Percentiles rank a stretch among this genome's conserved stretches.
Evolutionary conservation across 2,888 invertebrate species (phyloP).

Genomic region (Proisotoma minuta): DNA sequence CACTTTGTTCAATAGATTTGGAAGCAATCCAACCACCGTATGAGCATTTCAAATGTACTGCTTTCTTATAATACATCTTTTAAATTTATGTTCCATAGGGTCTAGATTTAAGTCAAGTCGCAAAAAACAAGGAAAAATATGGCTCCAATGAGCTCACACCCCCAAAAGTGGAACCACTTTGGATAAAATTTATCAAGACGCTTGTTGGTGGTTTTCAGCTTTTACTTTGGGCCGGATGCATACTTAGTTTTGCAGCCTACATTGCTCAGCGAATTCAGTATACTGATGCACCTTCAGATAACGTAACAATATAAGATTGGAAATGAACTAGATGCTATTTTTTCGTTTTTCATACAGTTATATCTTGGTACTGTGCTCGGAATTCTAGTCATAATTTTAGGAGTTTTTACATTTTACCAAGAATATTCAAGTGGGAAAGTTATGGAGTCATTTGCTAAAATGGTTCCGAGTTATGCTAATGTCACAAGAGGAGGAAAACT

Average conservation of each 20-base stretch:
- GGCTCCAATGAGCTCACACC: conserved; percentile 43
- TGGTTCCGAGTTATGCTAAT: conserved; percentile 53
- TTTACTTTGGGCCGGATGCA: conserved; percentile 41
- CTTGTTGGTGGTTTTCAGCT: conserved; percentile 44
- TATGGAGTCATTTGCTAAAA: conserved; percentile 58
- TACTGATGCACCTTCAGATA: conserved; percentile 37
- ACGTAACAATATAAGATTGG: too few relatives aligned
- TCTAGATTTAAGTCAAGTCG: conserved; percentile 30
- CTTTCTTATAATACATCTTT: background rate
- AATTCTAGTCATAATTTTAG: conserved; percentile 56
- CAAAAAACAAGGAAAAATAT: conserved; percentile 33
- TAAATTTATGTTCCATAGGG: conserved; percentile 27
- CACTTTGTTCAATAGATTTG: conserved; percentile 54
- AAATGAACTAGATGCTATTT: too few relatives aligned
- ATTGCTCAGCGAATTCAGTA: conserved; percentile 21
- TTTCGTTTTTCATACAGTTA: conserved; percentile 48
- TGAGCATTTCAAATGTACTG: background rate
- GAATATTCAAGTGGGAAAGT: conserved; percentile 53
- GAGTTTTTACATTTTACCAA: conserved; percentile 58
- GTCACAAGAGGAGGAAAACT: conserved; percentile 41
- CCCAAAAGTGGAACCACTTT: conserved; percentile 35
- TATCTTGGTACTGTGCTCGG: conserved; percentile 57
- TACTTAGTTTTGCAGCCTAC: conserved; percentile 44
- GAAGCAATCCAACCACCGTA: conserved; percentile 52
- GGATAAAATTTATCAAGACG: conserved; percentile 42